Evolutionary conservation across 1,140 invertebrate genomes (phyloP).

Genomic region (Oedothorax gibbosus): DNA sequence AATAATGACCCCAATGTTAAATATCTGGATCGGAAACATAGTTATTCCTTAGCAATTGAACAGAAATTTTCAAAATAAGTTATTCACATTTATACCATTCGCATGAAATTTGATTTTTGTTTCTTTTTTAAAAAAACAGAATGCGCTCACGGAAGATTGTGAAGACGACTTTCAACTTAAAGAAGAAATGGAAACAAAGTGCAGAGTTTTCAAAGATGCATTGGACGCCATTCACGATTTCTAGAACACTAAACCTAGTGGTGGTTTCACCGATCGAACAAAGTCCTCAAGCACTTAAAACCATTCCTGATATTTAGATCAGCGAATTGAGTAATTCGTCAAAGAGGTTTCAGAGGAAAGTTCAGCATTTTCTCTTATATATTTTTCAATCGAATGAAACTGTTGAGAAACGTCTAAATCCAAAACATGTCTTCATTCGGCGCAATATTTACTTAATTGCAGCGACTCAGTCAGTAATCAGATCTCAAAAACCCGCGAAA

Average conservation of each 20-base stretch:
- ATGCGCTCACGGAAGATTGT: slow-evolving; percentile 22
- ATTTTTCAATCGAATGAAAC: too few relatives aligned
- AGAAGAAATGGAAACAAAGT: slow-evolving; percentile 1
- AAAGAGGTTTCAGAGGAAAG: too few relatives aligned
- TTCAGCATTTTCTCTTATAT: too few relatives aligned
- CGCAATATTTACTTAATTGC: too few relatives aligned
- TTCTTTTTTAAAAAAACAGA: not conserved
- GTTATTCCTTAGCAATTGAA: not conserved
- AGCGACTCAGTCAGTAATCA: too few relatives aligned
- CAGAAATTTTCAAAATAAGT: not conserved
- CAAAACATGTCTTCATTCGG: too few relatives aligned
- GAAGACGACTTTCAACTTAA: slow-evolving; percentile 21
- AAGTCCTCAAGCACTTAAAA: too few relatives aligned
- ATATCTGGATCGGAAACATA: not conserved
- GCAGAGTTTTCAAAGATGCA: not conserved
- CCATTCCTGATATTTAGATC: too few relatives aligned
- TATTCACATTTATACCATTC: not conserved
- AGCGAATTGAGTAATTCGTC: too few relatives aligned
- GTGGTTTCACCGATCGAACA: not conserved
- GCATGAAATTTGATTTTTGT: not conserved
- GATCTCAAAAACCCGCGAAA: too few relatives aligned
- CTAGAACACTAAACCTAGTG: not conserved
- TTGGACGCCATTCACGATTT: slow-evolving; percentile 34
- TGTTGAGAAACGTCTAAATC: too few relatives aligned
- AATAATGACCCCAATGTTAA: too few relatives aligned